These are phyloP conservation scores for Acanthurus lineatus DNA, from an alignment of 2,797 vertebrate genomes.

Conservation along the genomic window DNA sequence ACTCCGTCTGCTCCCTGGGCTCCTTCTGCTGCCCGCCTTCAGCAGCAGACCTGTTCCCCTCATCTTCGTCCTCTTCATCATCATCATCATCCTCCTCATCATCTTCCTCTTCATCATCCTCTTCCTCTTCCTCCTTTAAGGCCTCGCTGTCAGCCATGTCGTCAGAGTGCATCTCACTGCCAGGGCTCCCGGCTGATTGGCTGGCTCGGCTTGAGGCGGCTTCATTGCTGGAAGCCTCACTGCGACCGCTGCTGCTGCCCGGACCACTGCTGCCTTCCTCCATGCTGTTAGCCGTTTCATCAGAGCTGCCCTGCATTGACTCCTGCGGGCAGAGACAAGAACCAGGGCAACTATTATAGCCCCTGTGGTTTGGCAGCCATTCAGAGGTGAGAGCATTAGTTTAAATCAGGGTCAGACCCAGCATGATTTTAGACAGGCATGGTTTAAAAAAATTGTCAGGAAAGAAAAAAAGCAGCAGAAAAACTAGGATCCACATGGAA, in stretches of 20 bases:
- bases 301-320: slow-evolving; percentile 99
- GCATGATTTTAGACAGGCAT: background rate
- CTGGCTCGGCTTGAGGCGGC: slow-evolving; percentile 95
- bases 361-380: background rate
- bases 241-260: slow-evolving; percentile 95
- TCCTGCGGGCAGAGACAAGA: slow-evolving; percentile 82
- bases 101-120: slow-evolving; percentile 91
- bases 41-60: slow-evolving; percentile 72
- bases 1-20: slow-evolving; percentile 84
- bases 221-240: slow-evolving; percentile 96
- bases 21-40: slow-evolving; percentile 88
- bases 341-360: background rate
- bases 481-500: too few species aligned
- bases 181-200: slow-evolving; percentile 96
- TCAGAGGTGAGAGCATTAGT: background rate
- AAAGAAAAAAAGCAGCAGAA: too few species aligned
- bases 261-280: slow-evolving; percentile 97
- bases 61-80: slow-evolving; percentile 89
- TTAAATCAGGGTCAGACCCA: background rate
- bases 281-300: slow-evolving; percentile 98
- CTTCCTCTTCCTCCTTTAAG: slow-evolving; percentile 93
- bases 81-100: slow-evolving; percentile 95
- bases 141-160: slow-evolving; percentile 97
- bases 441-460: too few species aligned
- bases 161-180: slow-evolving; percentile 95